Percentiles rank a stretch among this genome's conserved stretches.
Conservation (phyloP, 2,113 vertebrate genomes). For the Australoheros scitulus region DNA sequence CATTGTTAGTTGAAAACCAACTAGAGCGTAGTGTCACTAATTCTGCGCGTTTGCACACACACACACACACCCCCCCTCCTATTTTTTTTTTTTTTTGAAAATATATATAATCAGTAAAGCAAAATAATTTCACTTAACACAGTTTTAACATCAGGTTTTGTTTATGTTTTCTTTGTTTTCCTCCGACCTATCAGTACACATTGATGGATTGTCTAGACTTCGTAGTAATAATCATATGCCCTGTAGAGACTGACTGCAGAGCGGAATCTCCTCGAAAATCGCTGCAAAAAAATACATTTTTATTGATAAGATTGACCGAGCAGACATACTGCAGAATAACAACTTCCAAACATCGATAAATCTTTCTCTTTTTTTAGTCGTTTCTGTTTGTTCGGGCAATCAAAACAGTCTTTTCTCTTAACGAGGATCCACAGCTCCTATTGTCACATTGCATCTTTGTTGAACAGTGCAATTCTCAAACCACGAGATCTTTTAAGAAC, state of each 20-base stretch:
- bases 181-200: background rate
- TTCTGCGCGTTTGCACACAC: no score
- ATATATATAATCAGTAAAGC: background rate
- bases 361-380: background rate
- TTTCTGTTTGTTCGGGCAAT: slow-evolving; percentile 10
- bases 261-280: slow-evolving; percentile 35
- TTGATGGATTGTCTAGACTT: slow-evolving; percentile 3
- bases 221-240: background rate
- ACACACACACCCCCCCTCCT: no score
- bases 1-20: slow-evolving; percentile 19
- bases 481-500: background rate
- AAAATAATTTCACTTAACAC: background rate
- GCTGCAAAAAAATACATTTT: background rate
- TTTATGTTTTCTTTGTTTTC: slow-evolving; percentile 10
- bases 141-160: background rate
- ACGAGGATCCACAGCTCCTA: slow-evolving; percentile 3
- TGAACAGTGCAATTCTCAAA: slow-evolving; percentile 27
- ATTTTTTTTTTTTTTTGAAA: background rate
- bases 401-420: background rate
- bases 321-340: slow-evolving; percentile 9
- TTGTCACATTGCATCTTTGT: slow-evolving; percentile 51
- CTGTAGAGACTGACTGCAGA: slow-evolving; percentile 21
- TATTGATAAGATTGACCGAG: background rate
- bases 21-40: slow-evolving; percentile 7
- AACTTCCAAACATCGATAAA: background rate